Evolutionary conservation across 2,888 invertebrate species (phyloP).

Genomic region (Thereva nobilitata): DNA sequence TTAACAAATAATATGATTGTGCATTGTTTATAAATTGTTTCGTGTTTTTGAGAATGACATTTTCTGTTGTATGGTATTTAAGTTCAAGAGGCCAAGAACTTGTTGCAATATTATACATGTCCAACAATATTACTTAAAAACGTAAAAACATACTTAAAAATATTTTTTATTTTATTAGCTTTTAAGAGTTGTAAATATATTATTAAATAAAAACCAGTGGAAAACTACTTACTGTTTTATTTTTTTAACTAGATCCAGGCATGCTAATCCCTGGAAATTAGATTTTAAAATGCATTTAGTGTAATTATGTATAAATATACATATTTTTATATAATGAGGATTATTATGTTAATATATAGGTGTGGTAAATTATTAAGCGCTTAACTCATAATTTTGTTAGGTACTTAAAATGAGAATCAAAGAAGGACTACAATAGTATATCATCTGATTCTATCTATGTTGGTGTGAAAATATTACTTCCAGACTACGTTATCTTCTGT

Average conservation of each 20-base stretch:
- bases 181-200: constrained; percentile 31
- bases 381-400: too few species aligned
- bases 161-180: constrained; percentile 24
- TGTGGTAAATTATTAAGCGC: too few species aligned
- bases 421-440: too few species aligned
- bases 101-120: constrained; percentile 10
- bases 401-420: too few species aligned
- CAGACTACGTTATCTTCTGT: too few species aligned
- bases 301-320: not conserved
- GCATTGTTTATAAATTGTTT: too few species aligned
- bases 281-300: not conserved
- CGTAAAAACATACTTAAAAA: constrained; percentile 15
- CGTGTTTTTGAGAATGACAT: constrained; percentile 2
- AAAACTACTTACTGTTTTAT: constrained; percentile 38
- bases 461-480: too few species aligned
- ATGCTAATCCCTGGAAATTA: constrained; percentile 45
- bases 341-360: too few species aligned
- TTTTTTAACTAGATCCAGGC: constrained; percentile 47
- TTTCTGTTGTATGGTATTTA: not conserved
- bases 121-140: constrained; percentile 24
- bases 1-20: not conserved
- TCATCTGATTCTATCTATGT: too few species aligned
- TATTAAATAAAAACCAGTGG: constrained; percentile 1
- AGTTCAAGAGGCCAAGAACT: constrained; percentile 15
- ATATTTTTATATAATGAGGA: too few species aligned